Percentiles rank a stretch among this genome's conserved stretches.
Conservation (phyloP, 1,140 invertebrate genomes). For the Diachasmimorpha longicaudata region DNA sequence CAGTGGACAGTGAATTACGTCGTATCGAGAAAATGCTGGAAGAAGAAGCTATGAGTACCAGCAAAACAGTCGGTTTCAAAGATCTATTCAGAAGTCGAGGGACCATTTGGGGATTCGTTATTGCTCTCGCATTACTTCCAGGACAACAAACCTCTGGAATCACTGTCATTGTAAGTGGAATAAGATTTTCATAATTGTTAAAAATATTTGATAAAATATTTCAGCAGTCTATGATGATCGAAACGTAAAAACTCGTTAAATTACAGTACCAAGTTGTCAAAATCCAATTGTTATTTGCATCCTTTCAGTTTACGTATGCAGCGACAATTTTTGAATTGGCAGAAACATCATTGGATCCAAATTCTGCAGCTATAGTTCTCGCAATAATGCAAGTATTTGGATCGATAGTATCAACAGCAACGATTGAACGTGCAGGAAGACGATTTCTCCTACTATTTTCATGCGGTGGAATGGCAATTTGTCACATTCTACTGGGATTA, state of each 20-base stretch:
- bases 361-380: conserved; percentile 64
- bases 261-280: no score
- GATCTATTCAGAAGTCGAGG: conserved; percentile 49
- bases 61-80: conserved; percentile 26
- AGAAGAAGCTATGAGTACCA: conserved; percentile 46
- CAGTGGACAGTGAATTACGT: conserved; percentile 43
- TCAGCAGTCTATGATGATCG: no score
- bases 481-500: conserved; percentile 51
- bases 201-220: no score
- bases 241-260: no score
- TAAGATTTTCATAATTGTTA: no score
- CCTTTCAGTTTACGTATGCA: conserved; percentile 59
- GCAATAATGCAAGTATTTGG: conserved; percentile 57
- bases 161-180: conserved; percentile 52
- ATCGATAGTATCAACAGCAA: conserved; percentile 57
- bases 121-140: conserved; percentile 56
- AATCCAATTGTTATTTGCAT: conserved; percentile 26
- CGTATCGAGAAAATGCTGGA: conserved; percentile 43
- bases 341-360: conserved; percentile 54
- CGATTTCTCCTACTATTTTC: conserved; percentile 66
- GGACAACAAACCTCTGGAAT: conserved; percentile 58
- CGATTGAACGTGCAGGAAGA: conserved; percentile 69
- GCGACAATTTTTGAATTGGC: conserved; percentile 66
- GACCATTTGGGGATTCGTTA: conserved; percentile 55
- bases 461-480: conserved; percentile 53